A percentile compares a stretch with the other conserved stretches of the same genome.
These are phyloP conservation scores for Drosophila pseudoobscura DNA, from an alignment of 1,140 invertebrate species.

Conservation along the genomic window DNA sequence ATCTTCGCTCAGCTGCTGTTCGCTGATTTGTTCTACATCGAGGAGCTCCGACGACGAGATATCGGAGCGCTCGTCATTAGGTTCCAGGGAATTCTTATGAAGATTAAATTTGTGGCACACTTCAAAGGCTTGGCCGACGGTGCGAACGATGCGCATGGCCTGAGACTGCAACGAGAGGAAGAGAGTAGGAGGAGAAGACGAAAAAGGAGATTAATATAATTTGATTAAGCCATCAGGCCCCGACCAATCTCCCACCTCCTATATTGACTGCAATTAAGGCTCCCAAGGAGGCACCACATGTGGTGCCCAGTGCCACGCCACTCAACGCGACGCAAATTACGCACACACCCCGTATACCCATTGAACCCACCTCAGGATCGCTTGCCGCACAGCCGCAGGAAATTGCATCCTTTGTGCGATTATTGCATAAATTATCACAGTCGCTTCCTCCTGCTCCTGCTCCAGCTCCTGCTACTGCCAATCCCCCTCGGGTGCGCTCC, in stretches of 20 bases:
- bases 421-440: conserved; percentile 77
- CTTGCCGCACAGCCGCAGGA: conserved; percentile 55
- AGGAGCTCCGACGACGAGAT: conserved; percentile 85
- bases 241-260: conserved; percentile 11
- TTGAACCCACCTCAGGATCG: conserved; percentile 70
- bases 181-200: not conserved
- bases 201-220: conserved; percentile 33
- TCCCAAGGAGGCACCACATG: conserved; percentile 10
- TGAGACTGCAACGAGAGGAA: conserved; percentile 91
- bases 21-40: conserved; percentile 82
- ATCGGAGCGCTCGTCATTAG: conserved; percentile 87
- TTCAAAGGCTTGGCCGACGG: conserved; percentile 99
- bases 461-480: no score
- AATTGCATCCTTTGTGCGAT: conserved; percentile 70
- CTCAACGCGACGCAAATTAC: conserved; percentile 42
- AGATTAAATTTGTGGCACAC: conserved; percentile 97
- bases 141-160: conserved; percentile 98
- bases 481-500: conserved; percentile 42
- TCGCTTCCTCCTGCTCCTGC: conserved; percentile 4
- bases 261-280: conserved; percentile 51
- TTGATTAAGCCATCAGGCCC: conserved; percentile 7
- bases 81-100: conserved; percentile 84
- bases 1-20: conserved; percentile 85
- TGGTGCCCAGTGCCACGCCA: no score
- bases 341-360: conserved; percentile 46